These are phyloP conservation scores for Folsomia candida DNA, from an alignment of 2,888 invertebrate genomes.

Conservation along the genomic window DNA sequence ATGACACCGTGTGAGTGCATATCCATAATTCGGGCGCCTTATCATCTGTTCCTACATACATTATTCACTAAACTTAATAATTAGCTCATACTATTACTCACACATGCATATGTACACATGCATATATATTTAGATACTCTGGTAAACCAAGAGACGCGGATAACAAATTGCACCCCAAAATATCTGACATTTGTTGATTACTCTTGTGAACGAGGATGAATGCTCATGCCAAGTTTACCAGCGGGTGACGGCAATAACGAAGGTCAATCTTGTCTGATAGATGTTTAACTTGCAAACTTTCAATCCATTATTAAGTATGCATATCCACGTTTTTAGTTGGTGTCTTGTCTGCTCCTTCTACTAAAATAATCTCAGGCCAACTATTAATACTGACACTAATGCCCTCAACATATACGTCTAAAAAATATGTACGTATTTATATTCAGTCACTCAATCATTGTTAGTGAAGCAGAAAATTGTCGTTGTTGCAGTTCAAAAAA, in stretches of 20 bases:
- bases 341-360: too few species aligned
- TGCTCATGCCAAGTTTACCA: constrained; percentile 8
- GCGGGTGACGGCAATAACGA: constrained; percentile 4
- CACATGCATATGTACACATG: not conserved
- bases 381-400: not conserved
- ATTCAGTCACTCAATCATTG: too few species aligned
- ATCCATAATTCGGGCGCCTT: not conserved
- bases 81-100: too few species aligned
- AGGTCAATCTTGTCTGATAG: constrained; percentile 1
- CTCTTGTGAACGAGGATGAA: not conserved
- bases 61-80: too few species aligned
- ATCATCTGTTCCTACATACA: too few species aligned
- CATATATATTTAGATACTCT: not conserved
- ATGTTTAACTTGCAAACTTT: not conserved
- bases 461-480: too few species aligned
- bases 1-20: not conserved
- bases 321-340: not conserved
- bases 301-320: not conserved
- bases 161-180: constrained; percentile 4
- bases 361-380: not conserved
- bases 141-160: not conserved
- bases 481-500: too few species aligned
- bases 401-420: not conserved
- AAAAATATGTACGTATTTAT: too few species aligned
- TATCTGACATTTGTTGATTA: constrained; percentile 10